Evolutionary conservation across 2,113 vertebrate genomes (phyloP).

Genomic region (Corynorhinus townsendii): DNA sequence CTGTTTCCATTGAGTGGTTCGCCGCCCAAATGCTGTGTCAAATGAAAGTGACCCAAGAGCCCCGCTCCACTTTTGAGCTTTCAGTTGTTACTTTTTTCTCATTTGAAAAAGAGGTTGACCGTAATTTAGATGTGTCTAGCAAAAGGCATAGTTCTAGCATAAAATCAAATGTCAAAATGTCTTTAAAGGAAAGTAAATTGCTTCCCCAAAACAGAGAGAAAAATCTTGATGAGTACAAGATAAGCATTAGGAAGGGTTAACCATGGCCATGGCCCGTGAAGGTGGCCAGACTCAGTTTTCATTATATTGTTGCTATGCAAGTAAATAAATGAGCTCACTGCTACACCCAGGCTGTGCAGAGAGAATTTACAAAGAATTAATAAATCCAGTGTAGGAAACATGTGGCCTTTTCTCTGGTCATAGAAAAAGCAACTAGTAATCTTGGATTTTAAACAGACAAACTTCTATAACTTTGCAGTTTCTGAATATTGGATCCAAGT

Average conservation of each 20-base stretch:
- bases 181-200: neutral
- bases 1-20: conserved; percentile 36
- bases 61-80: neutral
- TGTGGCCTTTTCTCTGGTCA: conserved; percentile 59
- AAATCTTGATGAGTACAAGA: conserved; percentile 1
- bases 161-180: neutral
- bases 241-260: conserved; percentile 51
- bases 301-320: conserved; percentile 75
- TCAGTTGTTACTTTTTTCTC: neutral
- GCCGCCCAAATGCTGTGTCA: neutral
- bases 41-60: conserved; percentile 41
- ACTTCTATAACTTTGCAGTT: conserved; percentile 14
- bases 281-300: conserved; percentile 70
- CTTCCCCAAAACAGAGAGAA: neutral
- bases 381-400: conserved; percentile 64
- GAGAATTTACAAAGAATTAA: conserved; percentile 72
- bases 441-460: conserved; percentile 56
- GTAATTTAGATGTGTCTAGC: neutral
- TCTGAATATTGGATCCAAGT: neutral
- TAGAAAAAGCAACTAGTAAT: conserved; percentile 57
- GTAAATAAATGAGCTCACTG: conserved; percentile 79
- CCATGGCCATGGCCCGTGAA: conserved; percentile 30
- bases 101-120: neutral
- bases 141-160: neutral
- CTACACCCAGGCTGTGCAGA: conserved; percentile 63